phyloP scores from a whole-genome alignment of 2,113 vertebrate genomes.

The Noturus placidus region DNA sequence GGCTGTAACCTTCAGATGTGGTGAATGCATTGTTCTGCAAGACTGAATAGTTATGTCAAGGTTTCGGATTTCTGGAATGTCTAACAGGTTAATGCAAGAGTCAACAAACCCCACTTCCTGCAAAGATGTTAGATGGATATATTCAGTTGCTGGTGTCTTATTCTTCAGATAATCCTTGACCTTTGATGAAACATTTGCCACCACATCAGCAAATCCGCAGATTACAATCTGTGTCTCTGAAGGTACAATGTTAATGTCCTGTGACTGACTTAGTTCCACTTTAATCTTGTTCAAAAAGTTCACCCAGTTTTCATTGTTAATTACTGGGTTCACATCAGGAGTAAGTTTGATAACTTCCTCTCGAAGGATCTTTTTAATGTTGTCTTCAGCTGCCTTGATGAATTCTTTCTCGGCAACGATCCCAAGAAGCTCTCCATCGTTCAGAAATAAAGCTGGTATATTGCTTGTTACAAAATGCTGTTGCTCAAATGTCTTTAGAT shows the following conservation, averaged over 20 bases:
- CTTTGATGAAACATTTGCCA: slow-evolving; percentile 51
- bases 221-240: slow-evolving; percentile 47
- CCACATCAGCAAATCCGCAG: slow-evolving; percentile 54
- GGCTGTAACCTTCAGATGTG: slow-evolving; percentile 54
- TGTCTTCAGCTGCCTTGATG: slow-evolving; percentile 48
- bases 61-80: slow-evolving; percentile 47
- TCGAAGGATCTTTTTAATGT: slow-evolving; percentile 50
- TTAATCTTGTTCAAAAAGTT: slow-evolving; percentile 47
- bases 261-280: slow-evolving; percentile 33
- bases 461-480: slow-evolving; percentile 49
- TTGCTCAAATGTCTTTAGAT: slow-evolving; percentile 55
- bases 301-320: slow-evolving; percentile 46
- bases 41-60: slow-evolving; percentile 40
- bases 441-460: slow-evolving; percentile 50
- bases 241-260: slow-evolving; percentile 41
- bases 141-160: slow-evolving; percentile 47
- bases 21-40: slow-evolving; percentile 13
- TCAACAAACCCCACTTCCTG: slow-evolving; percentile 55
- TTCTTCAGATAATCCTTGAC: slow-evolving; percentile 56
- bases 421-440: slow-evolving; percentile 24
- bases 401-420: slow-evolving; percentile 55
- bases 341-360: slow-evolving; percentile 53
- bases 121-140: slow-evolving; percentile 44
- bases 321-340: slow-evolving; percentile 38
- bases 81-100: slow-evolving; percentile 50